Conservation (phyloP, 1,140 invertebrate species). For the Sweltsa coloradensis region DNA sequence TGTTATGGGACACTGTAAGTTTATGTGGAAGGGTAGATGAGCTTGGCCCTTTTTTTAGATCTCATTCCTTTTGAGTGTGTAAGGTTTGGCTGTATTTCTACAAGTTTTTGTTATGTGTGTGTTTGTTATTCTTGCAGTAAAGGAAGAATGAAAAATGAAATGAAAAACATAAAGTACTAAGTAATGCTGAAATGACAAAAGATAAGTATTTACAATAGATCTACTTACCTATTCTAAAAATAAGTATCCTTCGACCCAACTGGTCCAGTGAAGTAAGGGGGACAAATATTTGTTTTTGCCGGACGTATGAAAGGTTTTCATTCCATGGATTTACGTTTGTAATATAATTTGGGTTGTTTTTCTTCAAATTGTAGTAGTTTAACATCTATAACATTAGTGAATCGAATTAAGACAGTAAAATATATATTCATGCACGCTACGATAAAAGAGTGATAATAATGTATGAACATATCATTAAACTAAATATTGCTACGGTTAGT, state of each 20-base stretch:
- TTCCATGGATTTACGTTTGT: slow-evolving; percentile 49
- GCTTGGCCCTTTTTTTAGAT: no score
- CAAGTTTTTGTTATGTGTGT: no score
- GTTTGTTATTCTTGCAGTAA: not conserved
- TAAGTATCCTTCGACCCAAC: slow-evolving; percentile 48
- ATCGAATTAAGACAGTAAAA: no score
- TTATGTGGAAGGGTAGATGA: no score
- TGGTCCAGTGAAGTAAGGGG: slow-evolving; percentile 63
- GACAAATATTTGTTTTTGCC: slow-evolving; percentile 51
- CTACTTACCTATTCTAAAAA: slow-evolving; percentile 46
- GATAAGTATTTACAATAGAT: not conserved
- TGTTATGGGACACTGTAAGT: no score
- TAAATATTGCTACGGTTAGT: no score
- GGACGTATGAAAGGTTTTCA: slow-evolving; percentile 49
- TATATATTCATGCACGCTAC: no score
- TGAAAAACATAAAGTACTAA: not conserved
- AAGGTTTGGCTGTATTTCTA: no score
- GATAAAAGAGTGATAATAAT: no score
- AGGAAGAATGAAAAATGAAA: not conserved
- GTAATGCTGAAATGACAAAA: not conserved
- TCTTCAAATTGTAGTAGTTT: slow-evolving; percentile 62
- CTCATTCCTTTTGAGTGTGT: no score
- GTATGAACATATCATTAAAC: no score
- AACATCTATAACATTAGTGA: slow-evolving; percentile 42
- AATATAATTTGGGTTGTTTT: slow-evolving; percentile 54